These are phyloP conservation scores for Phoeniculus purpureus DNA, from an alignment of 2,797 vertebrate species.

Conservation along the genomic window DNA sequence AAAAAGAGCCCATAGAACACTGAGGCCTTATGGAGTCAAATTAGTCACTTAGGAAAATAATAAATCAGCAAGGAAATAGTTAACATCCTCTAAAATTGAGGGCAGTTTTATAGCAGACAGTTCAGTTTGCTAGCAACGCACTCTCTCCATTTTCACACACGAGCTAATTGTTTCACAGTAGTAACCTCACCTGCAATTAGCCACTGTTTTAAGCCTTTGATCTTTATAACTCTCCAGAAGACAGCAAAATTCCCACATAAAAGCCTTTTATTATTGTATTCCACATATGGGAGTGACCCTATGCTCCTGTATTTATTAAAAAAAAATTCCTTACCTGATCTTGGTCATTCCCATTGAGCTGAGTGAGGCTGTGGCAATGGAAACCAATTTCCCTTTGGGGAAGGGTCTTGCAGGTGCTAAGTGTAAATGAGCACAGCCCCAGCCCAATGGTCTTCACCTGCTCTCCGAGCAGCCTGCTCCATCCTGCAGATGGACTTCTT, in stretches of 20 bases:
- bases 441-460: background rate
- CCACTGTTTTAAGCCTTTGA: slow-evolving; percentile 54
- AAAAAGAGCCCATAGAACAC: background rate
- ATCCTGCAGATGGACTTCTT: background rate
- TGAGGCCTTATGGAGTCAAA: background rate
- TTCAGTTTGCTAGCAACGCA: background rate
- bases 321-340: slow-evolving; percentile 17
- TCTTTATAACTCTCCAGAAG: slow-evolving; percentile 47
- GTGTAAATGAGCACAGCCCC: background rate
- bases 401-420: background rate
- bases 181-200: slow-evolving; percentile 64
- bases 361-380: background rate
- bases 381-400: background rate
- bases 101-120: background rate
- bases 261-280: slow-evolving; percentile 40
- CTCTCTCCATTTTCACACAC: slow-evolving; percentile 17
- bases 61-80: background rate
- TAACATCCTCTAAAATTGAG: background rate
- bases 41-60: background rate
- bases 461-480: background rate
- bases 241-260: slow-evolving; percentile 60
- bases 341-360: background rate
- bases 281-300: slow-evolving; percentile 14
- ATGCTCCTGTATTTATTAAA: slow-evolving; percentile 4
- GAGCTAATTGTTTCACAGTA: slow-evolving; percentile 30